These are phyloP conservation scores for Ophiodon elongatus DNA, from an alignment of 2,113 vertebrate species.

Conservation along the genomic window DNA sequence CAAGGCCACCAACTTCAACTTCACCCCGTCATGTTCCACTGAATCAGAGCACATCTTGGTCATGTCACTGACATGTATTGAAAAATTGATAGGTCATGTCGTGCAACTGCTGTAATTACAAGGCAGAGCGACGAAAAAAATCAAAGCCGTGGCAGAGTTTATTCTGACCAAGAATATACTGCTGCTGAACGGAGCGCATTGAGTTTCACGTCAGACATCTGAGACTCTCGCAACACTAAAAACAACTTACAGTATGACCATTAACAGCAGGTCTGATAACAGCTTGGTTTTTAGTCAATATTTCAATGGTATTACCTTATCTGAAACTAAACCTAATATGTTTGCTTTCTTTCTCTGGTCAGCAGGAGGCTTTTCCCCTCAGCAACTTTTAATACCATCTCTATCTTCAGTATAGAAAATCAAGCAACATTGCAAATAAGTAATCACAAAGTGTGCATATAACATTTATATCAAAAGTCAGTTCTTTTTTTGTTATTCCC, in stretches of 20 bases:
- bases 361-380: neutral
- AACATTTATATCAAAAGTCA: neutral
- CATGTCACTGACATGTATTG: constrained; percentile 9
- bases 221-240: constrained; percentile 17
- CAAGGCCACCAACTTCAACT: constrained; percentile 46
- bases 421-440: neutral
- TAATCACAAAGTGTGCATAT: neutral
- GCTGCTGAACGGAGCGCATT: constrained; percentile 37
- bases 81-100: constrained; percentile 28
- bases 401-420: neutral
- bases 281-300: constrained; percentile 36
- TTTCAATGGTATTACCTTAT: constrained; percentile 37
- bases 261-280: constrained; percentile 34
- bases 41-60: neutral
- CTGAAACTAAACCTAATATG: constrained; percentile 15
- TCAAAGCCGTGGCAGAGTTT: constrained; percentile 46
- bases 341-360: constrained; percentile 12
- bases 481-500: neutral
- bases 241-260: constrained; percentile 8
- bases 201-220: constrained; percentile 56
- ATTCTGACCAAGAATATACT: constrained; percentile 31
- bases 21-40: constrained; percentile 22
- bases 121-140: constrained; percentile 50
- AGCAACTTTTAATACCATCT: neutral
- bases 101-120: constrained; percentile 58